phyloP scores from a whole-genome alignment of 2,113 vertebrate species.

The Mugil cephalus region DNA sequence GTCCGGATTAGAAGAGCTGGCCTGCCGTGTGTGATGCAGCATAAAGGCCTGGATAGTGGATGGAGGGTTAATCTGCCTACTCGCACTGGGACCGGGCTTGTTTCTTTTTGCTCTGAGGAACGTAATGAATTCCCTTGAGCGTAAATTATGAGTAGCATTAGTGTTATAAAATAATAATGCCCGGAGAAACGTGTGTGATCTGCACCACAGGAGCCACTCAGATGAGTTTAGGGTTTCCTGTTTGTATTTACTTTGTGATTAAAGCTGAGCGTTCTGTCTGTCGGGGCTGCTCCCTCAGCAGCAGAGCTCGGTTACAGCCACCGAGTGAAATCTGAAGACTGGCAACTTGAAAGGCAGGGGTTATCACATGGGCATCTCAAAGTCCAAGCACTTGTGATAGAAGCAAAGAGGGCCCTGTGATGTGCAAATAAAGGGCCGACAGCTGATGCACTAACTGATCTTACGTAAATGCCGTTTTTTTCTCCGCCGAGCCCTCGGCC shows the following conservation, averaged over 20 bases:
- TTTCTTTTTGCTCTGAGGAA: too few relatives aligned
- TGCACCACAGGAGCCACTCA: too few relatives aligned
- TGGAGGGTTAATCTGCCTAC: slow-evolving; percentile 25
- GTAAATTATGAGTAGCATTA: too few relatives aligned
- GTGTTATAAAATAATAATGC: too few relatives aligned
- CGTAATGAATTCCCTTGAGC: too few relatives aligned
- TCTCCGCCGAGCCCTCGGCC: slow-evolving; percentile 2
- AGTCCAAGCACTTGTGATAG: slow-evolving; percentile 50
- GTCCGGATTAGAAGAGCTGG: slow-evolving; percentile 32
- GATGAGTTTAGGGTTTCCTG: neutral
- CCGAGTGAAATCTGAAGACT: slow-evolving; percentile 67
- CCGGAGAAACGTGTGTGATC: too few relatives aligned
- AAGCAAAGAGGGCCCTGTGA: slow-evolving; percentile 49
- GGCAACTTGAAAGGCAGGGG: slow-evolving; percentile 60
- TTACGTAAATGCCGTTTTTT: slow-evolving; percentile 17
- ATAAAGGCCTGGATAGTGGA: slow-evolving; percentile 29
- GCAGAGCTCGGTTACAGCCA: slow-evolving; percentile 59
- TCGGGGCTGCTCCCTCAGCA: slow-evolving; percentile 26
- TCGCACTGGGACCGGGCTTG: slow-evolving; percentile 20
- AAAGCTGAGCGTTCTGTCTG: slow-evolving; percentile 15
- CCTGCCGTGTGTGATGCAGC: slow-evolving; percentile 14
- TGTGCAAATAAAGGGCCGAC: slow-evolving; percentile 42
- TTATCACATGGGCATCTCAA: slow-evolving; percentile 75
- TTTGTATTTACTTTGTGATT: slow-evolving; percentile 28
- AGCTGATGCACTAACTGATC: slow-evolving; percentile 10